Base-by-base conservation (phyloP, 1,140 invertebrate species). In the Drosophila sp. region DNA sequence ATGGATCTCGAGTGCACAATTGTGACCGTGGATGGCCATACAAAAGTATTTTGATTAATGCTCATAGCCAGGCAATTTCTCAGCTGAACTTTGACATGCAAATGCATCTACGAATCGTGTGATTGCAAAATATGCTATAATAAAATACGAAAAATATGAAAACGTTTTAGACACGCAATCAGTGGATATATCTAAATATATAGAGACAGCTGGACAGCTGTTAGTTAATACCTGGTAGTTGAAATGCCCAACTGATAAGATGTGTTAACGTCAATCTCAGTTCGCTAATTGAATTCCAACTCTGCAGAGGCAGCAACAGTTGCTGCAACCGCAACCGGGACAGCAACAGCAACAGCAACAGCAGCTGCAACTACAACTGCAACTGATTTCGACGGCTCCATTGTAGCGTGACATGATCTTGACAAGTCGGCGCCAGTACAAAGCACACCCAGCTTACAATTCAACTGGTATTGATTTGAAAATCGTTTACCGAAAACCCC, bases 11-110 rank as follows among this genome's bases (percentile, higher is more conserved):
- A 2, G 36, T 7, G 40, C 64, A 53, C 46, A 46, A 61, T 46
- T 50, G 38, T 45, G 40, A 18, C 53, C 70, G 36, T 18, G 53
- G 27, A 51, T 32, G 46, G 46, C 56, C 73, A 77, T 69, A 75
- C 65, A 72, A 75, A 81, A 34, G n/a, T 77, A 46, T 65, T 75
- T 86, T 87, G 82, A 86, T 81, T 81, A 87, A 87, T 86, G 81
- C 69, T 21, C 21, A 38, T 1, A 29, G 50, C 0, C 43, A 62
- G 38, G 50, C 57, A 57, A 38, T 69, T 54, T 65, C 54, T 72
- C 38, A 43, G 56, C 56, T 87, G 83, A 81, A 72, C 83, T 72
- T 70, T 86, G 82, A 89, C 82, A 74, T 41, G 57, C 43, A 66
- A 63, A 62, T 63, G 40, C 25, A 32, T 48, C 40, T 8, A 7